Evolutionary conservation across 2,888 invertebrate species (phyloP).

Genomic region (Epistrophe grossulariae): DNA sequence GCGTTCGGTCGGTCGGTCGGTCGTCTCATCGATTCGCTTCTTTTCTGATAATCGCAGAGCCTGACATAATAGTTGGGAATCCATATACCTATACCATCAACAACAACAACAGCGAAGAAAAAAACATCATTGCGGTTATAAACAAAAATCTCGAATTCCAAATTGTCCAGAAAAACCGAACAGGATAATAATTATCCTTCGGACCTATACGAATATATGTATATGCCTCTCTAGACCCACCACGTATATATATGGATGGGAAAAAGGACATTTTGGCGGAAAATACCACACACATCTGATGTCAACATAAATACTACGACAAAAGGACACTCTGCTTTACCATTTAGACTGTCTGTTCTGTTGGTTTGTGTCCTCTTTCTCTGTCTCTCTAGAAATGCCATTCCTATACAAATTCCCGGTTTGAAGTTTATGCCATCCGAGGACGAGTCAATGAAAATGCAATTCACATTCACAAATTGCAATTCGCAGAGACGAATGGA

Average conservation of each 20-base stretch:
- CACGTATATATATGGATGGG: no score
- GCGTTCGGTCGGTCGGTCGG: background rate
- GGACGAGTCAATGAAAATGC: slow-evolving; percentile 76
- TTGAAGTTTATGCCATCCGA: slow-evolving; percentile 73
- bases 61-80: slow-evolving; percentile 59
- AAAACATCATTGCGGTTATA: slow-evolving; percentile 56
- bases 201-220: slow-evolving; percentile 25
- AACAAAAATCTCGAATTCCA: slow-evolving; percentile 72
- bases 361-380: slow-evolving; percentile 2
- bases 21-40: slow-evolving; percentile 42
- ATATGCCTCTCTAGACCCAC: background rate
- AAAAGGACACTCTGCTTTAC: slow-evolving; percentile 30
- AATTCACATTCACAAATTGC: slow-evolving; percentile 75
- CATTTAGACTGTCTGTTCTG: slow-evolving; percentile 7
- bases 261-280: slow-evolving; percentile 50
- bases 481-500: slow-evolving; percentile 64
- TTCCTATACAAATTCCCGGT: slow-evolving; percentile 66
- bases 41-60: slow-evolving; percentile 32
- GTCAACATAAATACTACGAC: slow-evolving; percentile 64
- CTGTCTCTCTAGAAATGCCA: slow-evolving; percentile 57
- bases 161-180: slow-evolving; percentile 75
- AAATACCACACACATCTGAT: slow-evolving; percentile 69
- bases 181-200: slow-evolving; percentile 73
- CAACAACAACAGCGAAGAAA: background rate
- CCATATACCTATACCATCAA: slow-evolving; percentile 15